Evolutionary conservation across 1,140 invertebrate genomes (phyloP), one percentile per base, ranked within the genome.

Genomic region (Drosophila watanabei): DNA sequence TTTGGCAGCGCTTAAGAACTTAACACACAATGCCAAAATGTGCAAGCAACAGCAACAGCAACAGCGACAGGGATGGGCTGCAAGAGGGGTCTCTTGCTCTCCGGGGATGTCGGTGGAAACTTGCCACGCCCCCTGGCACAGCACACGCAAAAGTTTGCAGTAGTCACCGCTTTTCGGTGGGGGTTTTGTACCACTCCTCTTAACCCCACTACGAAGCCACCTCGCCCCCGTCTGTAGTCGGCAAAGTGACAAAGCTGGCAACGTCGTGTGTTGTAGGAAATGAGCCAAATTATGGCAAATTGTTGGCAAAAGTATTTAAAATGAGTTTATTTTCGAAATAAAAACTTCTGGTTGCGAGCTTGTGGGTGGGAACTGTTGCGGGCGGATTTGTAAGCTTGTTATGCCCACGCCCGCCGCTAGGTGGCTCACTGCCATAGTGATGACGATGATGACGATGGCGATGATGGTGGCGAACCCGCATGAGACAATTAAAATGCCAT

Each of bases 241-340:
- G 11, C 16, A 39, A 72, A 83, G 75, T 88, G 83, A 84, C 80
- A 87, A 84, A 88, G 85, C 84, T 73, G 81, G 77, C 81, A 62
- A 52, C 84, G 48, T 83, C 64, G 73, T 85, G 68, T 78, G 77
- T 84, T 62, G 85, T 84, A 84, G 82, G 82, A 89, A 89, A 89
- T 89, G 86, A 89, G 85, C 86, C 85, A 89, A 89, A 89, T 89
- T 89, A 89, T 89, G 86, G 86, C 84, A 88, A 88, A 88, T 88
- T 88, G 84, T 88, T 88, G 85, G 82, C 86, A 79, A 89, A 89
- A 89, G 85, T 89, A 89, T 89, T 89, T 90, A 89, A 89, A 89
- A 89, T 89, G 86, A 90, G 85, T 89, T 89, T 89, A 89, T 90
- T 89, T 79, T 79, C 75, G 75, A 79, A 79, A 79, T 79, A 79